Evolutionary conservation across 2,888 invertebrate species (phyloP).

Genomic region (Cantharis lateralis): DNA sequence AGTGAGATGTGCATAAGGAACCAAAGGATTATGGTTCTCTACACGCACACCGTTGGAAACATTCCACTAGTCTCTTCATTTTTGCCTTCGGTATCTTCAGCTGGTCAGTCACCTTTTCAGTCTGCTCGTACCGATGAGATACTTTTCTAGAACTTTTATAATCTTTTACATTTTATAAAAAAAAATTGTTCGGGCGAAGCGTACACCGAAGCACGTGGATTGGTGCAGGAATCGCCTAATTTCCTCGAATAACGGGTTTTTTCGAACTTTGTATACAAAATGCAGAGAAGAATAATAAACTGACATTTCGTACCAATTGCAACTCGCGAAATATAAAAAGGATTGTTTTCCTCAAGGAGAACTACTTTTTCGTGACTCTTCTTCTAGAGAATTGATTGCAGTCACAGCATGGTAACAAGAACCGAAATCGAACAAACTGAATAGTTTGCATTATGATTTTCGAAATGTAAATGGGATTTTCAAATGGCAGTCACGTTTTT

Average conservation of each 20-base stretch:
- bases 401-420: slow-evolving; percentile 14
- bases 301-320: neutral
- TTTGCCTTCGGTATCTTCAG: slow-evolving; percentile 32
- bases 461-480: neutral
- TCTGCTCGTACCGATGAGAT: slow-evolving; percentile 28
- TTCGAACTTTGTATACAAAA: neutral
- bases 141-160: slow-evolving; percentile 11
- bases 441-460: neutral
- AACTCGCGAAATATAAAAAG: neutral
- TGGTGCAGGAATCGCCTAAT: neutral
- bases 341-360: slow-evolving; percentile 11
- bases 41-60: slow-evolving; percentile 36
- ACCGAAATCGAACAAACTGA: neutral
- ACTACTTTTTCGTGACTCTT: slow-evolving; percentile 14
- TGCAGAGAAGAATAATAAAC: neutral
- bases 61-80: slow-evolving; percentile 35
- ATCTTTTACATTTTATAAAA: neutral
- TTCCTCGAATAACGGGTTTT: neutral
- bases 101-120: slow-evolving; percentile 41
- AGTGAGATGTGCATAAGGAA: slow-evolving; percentile 17
- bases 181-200: neutral
- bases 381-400: slow-evolving; percentile 13
- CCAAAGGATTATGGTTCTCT: slow-evolving; percentile 14
- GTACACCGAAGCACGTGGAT: neutral
- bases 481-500: neutral